Evolutionary conservation across 2,113 vertebrate genomes (phyloP).

Genomic region (Cyprinodon variegatus): DNA sequence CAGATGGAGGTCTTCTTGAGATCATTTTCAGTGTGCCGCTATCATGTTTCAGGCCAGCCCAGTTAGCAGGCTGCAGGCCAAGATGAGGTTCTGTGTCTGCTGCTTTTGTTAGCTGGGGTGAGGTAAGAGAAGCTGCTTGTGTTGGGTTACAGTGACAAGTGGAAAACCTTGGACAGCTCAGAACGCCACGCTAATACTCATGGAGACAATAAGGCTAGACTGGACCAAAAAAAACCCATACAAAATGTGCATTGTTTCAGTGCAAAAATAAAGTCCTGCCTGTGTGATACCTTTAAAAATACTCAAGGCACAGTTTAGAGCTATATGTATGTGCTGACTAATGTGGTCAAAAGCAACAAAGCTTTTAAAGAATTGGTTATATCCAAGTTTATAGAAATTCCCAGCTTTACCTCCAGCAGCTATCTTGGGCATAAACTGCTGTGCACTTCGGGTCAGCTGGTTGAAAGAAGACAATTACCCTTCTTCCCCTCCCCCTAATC

Average conservation of each 20-base stretch:
- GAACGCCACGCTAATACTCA: slow-evolving; percentile 31
- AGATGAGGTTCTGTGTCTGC: slow-evolving; percentile 64
- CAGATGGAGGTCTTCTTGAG: slow-evolving; percentile 70
- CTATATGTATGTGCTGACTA: not conserved
- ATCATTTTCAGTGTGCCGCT: slow-evolving; percentile 49
- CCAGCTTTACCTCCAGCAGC: no score
- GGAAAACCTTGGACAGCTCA: slow-evolving; percentile 66
- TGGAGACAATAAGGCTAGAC: slow-evolving; percentile 18
- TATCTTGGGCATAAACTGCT: not conserved
- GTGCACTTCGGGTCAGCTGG: not conserved
- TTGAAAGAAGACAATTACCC: not conserved
- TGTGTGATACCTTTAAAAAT: not conserved
- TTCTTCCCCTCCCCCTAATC: not conserved
- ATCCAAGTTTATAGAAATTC: not conserved
- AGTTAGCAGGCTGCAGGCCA: slow-evolving; percentile 63
- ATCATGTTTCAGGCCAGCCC: slow-evolving; percentile 72
- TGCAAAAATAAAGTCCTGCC: slow-evolving; percentile 1
- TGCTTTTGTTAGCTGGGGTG: slow-evolving; percentile 76
- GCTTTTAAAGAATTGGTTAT: not conserved
- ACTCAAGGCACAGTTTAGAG: not conserved
- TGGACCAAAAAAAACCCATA: not conserved
- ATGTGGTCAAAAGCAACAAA: not conserved
- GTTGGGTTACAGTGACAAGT: slow-evolving; percentile 71
- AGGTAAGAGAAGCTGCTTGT: slow-evolving; percentile 75
- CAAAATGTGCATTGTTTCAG: not conserved